These are phyloP conservation scores for Lordiphosa stackelbergi DNA, from an alignment of 1,140 invertebrate genomes.

Conservation along the genomic window DNA sequence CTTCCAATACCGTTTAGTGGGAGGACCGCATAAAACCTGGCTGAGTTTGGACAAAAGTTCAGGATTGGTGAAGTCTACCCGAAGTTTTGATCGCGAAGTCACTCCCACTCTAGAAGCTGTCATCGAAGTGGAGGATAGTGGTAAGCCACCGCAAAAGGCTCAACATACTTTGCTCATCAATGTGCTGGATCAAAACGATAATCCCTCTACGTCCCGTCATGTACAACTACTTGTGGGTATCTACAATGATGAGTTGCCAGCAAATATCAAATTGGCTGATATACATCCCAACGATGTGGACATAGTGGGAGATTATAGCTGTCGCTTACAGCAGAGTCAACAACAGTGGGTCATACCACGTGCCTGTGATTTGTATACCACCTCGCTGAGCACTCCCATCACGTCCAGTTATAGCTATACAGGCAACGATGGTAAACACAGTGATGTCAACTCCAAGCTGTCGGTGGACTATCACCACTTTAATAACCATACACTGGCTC, in stretches of 20 bases:
- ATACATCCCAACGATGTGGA: slow-evolving; percentile 95
- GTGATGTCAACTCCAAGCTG: slow-evolving; percentile 89
- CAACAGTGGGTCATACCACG: slow-evolving; percentile 83
- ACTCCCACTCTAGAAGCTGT: slow-evolving; percentile 85
- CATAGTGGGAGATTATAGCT: slow-evolving; percentile 90
- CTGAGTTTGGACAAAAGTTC: slow-evolving; percentile 82
- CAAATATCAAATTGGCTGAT: slow-evolving; percentile 88
- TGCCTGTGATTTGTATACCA: slow-evolving; percentile 88
- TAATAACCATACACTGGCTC: slow-evolving; percentile 88
- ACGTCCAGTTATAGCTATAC: slow-evolving; percentile 87
- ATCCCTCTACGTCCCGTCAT: slow-evolving; percentile 89
- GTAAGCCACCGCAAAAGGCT: slow-evolving; percentile 88
- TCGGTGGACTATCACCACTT: slow-evolving; percentile 89
- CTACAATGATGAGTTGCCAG: slow-evolving; percentile 84
- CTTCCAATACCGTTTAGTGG: slow-evolving; percentile 89
- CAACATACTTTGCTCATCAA: slow-evolving; percentile 87
- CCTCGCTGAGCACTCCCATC: slow-evolving; percentile 82
- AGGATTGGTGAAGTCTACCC: slow-evolving; percentile 88
- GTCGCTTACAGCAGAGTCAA: slow-evolving; percentile 83
- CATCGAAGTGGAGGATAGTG: slow-evolving; percentile 93
- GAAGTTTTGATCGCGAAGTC: slow-evolving; percentile 88
- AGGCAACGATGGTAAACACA: slow-evolving; percentile 93
- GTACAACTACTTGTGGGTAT: slow-evolving; percentile 89
- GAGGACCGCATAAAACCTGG: slow-evolving; percentile 85
- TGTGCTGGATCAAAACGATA: slow-evolving; percentile 94